Evolutionary conservation across 2,797 vertebrate species (phyloP), one percentile per base, ranked within the genome.

Genomic region (Fundulus diaphanus): DNA sequence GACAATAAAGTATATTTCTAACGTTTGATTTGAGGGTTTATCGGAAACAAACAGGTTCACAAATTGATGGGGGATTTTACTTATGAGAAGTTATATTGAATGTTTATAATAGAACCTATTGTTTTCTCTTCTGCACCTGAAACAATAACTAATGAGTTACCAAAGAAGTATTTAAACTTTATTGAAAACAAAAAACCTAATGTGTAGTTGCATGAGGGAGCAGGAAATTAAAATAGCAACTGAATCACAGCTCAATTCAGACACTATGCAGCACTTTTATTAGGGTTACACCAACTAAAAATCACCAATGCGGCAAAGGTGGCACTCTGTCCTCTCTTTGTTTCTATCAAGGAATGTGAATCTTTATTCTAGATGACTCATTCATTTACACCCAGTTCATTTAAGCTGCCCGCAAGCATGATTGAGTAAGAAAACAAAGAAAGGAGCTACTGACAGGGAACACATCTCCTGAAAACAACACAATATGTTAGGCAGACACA

Each of bases 321-420:
- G 40, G 13, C 18, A 9, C 35, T 27, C n/a, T 72, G 35, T 56
- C 66, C 70, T 54, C 31, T 77, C 33, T 68, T 80, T 27, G 37
- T 76, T 40, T 49, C 68, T 24, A 67, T 77, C 74, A 67, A 51
- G 27, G 29, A 73, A 56, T 31, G 42, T 69, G 29, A 76, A 68
- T 82, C 70, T 61, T 76, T 51, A 78, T 77, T 76, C 37, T 54
- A 35, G 44, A 79, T 88, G 81, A 86, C 71, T 88, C 81, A 82
- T 85, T 68, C 59, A 73, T 51, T 80, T 73, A 81, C 73, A 61
- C 44, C 76, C 16, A 46, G 65, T 82, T 74, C 70, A 78, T 22
- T 79, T 70, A 76, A 57, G 61, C 72, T 65, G 35, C 52, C 54
- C 48, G 49, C 40, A 74, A 37, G 54, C 59, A 70, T 31, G 49